Percentiles rank a stretch among this genome's conserved stretches.
These are phyloP conservation scores for Gopherus flavomarginatus DNA, from an alignment of 2,113 vertebrate genomes.

Conservation along the genomic window DNA sequence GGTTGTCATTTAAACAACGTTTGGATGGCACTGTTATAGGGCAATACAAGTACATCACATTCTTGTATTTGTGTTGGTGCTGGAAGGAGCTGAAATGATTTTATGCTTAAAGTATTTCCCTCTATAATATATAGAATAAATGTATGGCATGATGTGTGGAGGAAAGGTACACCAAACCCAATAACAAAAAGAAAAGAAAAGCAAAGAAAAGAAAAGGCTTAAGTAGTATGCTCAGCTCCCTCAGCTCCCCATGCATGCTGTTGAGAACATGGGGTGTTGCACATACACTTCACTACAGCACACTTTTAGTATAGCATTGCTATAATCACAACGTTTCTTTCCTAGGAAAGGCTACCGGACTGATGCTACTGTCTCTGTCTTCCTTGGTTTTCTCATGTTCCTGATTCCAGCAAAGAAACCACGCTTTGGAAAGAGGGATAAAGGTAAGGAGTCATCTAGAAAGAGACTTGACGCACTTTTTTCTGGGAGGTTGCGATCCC, in stretches of 20 bases:
- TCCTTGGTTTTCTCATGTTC: constrained; percentile 97
- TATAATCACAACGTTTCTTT: background rate
- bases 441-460: constrained; percentile 72
- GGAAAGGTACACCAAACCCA: background rate
- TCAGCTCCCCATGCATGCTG: background rate
- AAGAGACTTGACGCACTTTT: background rate
- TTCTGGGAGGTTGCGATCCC: background rate
- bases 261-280: background rate
- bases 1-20: background rate
- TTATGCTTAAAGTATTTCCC: background rate
- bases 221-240: background rate
- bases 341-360: constrained; percentile 95
- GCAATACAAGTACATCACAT: background rate
- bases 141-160: background rate
- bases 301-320: background rate
- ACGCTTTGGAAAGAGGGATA: constrained; percentile 74
- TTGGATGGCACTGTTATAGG: background rate
- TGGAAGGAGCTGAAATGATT: background rate
- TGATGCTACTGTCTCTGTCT: constrained; percentile 95
- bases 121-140: background rate
- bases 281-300: background rate
- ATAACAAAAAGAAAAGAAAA: no score
- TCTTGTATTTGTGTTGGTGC: background rate
- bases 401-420: constrained; percentile 93
- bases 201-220: background rate